phyloP scores from a whole-genome alignment of 2,113 vertebrate species.

The Athene cunicularia region DNA sequence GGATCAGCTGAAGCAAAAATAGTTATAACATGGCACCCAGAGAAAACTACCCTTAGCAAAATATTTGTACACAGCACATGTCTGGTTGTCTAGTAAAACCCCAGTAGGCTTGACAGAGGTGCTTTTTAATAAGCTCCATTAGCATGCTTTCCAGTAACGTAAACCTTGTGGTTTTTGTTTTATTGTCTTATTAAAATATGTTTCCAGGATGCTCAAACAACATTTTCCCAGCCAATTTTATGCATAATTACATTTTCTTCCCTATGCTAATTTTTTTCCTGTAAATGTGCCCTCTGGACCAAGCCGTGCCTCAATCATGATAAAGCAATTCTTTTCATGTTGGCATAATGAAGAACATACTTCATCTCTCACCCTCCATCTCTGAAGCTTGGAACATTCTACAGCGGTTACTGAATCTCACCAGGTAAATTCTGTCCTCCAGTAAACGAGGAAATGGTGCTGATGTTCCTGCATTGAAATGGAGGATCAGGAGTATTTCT shows the following conservation, averaged over 20 bases:
- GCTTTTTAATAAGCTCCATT: not conserved
- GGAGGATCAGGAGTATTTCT: not conserved
- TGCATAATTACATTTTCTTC: not conserved
- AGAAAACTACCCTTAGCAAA: not conserved
- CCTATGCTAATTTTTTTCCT: not conserved
- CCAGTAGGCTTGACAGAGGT: not conserved
- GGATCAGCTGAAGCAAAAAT: not conserved
- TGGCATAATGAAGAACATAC: not conserved
- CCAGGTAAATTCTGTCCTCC: not conserved
- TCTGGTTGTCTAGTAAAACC: not conserved
- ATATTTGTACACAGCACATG: not conserved
- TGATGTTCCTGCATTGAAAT: not conserved
- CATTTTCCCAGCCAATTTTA: not conserved
- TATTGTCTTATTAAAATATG: not conserved
- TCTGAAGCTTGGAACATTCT: not conserved
- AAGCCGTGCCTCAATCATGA: not conserved
- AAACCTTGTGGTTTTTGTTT: not conserved
- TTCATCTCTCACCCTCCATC: not conserved
- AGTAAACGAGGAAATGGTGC: not conserved
- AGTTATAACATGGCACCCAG: no score
- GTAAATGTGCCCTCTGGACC: not conserved
- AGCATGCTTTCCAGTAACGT: not conserved
- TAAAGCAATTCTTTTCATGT: not conserved
- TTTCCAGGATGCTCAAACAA: not conserved
- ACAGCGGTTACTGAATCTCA: not conserved